Conservation (phyloP, 2,888 invertebrate genomes). For the Malacosoma neustria region DNA sequence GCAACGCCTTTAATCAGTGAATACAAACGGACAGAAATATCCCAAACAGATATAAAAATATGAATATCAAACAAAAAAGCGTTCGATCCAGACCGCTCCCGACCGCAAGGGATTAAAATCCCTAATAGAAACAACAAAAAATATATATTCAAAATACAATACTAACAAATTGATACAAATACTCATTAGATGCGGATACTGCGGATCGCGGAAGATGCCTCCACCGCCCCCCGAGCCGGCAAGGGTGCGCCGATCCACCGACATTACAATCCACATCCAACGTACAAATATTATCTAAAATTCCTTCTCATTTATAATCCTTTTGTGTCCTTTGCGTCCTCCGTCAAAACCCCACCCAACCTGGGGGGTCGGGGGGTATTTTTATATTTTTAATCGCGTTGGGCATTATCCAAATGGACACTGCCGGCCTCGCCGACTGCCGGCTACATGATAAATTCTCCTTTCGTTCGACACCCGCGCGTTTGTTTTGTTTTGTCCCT, state of each 20-base stretch:
- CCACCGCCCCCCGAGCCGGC: conserved; percentile 15
- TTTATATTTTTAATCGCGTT: conserved; percentile 76
- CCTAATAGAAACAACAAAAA: conserved; percentile 55
- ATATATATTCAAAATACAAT: conserved; percentile 74
- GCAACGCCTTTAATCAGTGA: conserved; percentile 57
- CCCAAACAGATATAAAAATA: conserved; percentile 35
- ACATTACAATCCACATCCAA: conserved; percentile 73
- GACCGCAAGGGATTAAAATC: conserved; percentile 69
- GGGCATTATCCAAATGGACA: conserved; percentile 76
- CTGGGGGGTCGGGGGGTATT: conserved; percentile 56
- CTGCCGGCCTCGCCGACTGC: conserved; percentile 66
- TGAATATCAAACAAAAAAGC: conserved; percentile 54
- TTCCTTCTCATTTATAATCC: conserved; percentile 77
- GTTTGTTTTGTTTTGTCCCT: conserved; percentile 62
- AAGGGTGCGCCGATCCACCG: conserved; percentile 40
- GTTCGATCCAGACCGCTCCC: conserved; percentile 54
- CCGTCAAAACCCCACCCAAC: conserved; percentile 53
- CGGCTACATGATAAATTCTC: conserved; percentile 73
- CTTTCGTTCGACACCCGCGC: conserved; percentile 70
- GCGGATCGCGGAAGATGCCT: conserved; percentile 52
- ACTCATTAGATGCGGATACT: conserved; percentile 63
- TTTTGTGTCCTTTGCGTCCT: conserved; percentile 75
- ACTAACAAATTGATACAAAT: conserved; percentile 76
- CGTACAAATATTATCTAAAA: conserved; percentile 76
- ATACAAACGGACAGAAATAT: conserved; percentile 42